Evolutionary conservation across 2,113 vertebrate genomes (phyloP), one percentile per base, ranked within the genome.

Genomic region (Mustela nigripes): DNA sequence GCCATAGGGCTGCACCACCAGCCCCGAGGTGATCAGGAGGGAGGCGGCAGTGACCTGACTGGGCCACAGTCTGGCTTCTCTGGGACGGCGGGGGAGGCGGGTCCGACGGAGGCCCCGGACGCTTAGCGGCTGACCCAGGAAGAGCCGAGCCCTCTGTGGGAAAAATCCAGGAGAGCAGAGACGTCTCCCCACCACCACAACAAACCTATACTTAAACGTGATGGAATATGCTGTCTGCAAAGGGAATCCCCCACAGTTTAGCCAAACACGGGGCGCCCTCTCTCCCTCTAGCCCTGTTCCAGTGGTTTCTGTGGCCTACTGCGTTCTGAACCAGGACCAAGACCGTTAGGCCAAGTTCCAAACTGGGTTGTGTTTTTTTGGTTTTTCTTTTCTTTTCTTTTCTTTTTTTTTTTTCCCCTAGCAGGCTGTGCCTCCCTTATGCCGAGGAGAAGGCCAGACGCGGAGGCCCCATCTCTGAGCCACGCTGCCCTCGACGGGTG

Each of bases 131-230:
- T 76, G 94, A 73, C 28, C 0, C 0, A 39, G 94, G 62, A 76
- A 28, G 26, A 94, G 91, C 95, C 96, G 81, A 78, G 94, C 83
- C 89, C 87, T 96, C 96, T 98, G 97, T 98, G 98, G 98, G 98
- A 98, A 98, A 98, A 97, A 95, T 96, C 94, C 28, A 10, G 0
- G 81, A 42, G 36, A 90, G 95, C 87, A 92, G 80, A 5, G 76
- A 97, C 95, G 76, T 2, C 2, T 76, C 89, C 69, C 58, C 73
- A 10, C 15, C 21, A 42, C 97, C 92, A 36, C 36, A 0, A 80
- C 95, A 97, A 98, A 95, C 98, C 98, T 98, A 89, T 93, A 98
- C 95, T 98, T 97, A 98, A 76, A 36, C 9, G 21, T 93, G 95
- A 98, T 98, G 97, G 97, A 96, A 96, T 28, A 93, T 16, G 94